Conservation (phyloP, 2,888 invertebrate genomes). For the Augochlorella aurata region DNA sequence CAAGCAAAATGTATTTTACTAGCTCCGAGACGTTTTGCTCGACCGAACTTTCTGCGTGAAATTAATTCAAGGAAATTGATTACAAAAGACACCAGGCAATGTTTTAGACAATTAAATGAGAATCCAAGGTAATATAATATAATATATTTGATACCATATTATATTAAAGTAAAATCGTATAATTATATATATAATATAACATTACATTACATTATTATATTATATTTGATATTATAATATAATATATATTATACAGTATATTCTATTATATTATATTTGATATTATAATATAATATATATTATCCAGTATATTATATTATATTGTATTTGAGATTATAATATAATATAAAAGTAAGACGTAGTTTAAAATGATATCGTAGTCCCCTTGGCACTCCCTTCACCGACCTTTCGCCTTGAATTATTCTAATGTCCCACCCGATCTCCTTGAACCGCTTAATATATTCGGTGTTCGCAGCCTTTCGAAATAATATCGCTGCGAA, state of each 20-base stretch:
- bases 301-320: too few species aligned
- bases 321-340: too few species aligned
- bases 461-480: conserved; percentile 2
- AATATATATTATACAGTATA: too few species aligned
- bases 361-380: background rate
- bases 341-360: background rate
- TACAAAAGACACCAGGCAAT: background rate
- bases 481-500: background rate
- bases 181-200: too few species aligned
- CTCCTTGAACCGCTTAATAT: conserved; percentile 3
- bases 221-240: too few species aligned
- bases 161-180: too few species aligned
- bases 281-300: too few species aligned
- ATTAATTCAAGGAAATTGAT: background rate
- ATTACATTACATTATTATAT: too few species aligned
- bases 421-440: conserved; percentile 10
- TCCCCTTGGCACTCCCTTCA: background rate
- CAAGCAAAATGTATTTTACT: too few species aligned
- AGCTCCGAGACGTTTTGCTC: too few species aligned
- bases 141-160: too few species aligned
- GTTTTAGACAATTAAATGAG: background rate
- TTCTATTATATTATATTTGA: too few species aligned
- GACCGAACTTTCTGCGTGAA: background rate
- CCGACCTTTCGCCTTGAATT: conserved; percentile 18
- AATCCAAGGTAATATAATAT: background rate